Evolutionary conservation across 2,888 invertebrate genomes (phyloP).

Genomic region (Anoncus sp.): DNA sequence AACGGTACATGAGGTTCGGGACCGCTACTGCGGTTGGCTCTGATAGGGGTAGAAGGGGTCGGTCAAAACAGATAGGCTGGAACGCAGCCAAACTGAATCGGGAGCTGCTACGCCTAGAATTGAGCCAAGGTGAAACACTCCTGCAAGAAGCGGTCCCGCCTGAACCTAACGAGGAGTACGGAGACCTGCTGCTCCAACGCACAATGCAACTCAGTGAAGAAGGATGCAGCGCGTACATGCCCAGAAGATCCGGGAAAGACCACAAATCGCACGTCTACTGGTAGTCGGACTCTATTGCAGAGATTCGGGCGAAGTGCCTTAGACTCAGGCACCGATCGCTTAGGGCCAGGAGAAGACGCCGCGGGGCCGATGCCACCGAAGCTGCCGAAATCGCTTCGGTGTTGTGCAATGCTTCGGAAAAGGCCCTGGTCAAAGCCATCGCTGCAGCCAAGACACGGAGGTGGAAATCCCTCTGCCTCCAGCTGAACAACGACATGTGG

Average conservation of each 20-base stretch:
- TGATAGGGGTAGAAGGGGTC: not conserved
- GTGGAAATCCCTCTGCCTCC: too few relatives aligned
- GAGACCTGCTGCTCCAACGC: not conserved
- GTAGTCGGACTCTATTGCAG: too few relatives aligned
- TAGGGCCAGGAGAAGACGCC: not conserved
- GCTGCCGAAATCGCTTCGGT: too few relatives aligned
- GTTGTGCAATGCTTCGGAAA: too few relatives aligned
- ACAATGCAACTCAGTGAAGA: too few relatives aligned
- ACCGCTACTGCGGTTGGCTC: not conserved
- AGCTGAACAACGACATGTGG: too few relatives aligned
- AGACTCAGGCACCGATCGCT: conserved; percentile 8
- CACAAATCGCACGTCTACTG: too few relatives aligned
- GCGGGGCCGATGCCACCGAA: too few relatives aligned
- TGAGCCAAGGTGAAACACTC: not conserved
- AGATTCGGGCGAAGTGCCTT: not conserved
- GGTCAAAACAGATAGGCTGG: conserved; percentile 35
- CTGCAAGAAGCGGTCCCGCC: not conserved
- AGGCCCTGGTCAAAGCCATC: too few relatives aligned
- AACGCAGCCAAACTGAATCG: conserved; percentile 56
- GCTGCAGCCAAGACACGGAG: too few relatives aligned
- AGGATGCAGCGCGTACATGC: not conserved
- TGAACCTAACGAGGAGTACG: not conserved
- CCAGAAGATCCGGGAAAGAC: not conserved
- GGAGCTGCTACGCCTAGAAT: not conserved
- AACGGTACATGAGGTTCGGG: conserved; percentile 40